Percentiles rank a stretch among this genome's conserved stretches.
Conservation (phyloP, 2,888 invertebrate genomes). For the Monopis laevigella region DNA sequence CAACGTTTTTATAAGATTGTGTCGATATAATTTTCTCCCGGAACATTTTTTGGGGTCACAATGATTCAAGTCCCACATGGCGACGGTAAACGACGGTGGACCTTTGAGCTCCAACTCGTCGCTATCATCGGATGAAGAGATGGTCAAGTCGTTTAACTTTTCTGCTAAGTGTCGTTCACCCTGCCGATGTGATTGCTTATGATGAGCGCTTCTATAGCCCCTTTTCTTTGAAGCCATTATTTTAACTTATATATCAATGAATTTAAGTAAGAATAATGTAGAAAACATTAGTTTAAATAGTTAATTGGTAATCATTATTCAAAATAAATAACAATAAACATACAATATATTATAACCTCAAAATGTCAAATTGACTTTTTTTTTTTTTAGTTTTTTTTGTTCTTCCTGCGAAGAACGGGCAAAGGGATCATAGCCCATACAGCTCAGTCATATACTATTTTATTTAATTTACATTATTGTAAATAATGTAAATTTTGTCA, state of each 20-base stretch:
- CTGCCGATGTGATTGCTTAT: slow-evolving; percentile 47
- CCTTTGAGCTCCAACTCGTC: slow-evolving; percentile 31
- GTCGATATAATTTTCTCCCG: slow-evolving; percentile 86
- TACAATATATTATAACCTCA: too few relatives aligned
- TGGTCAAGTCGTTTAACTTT: slow-evolving; percentile 40
- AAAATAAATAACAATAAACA: too few relatives aligned
- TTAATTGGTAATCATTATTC: too few relatives aligned
- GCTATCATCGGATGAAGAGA: slow-evolving; percentile 40
- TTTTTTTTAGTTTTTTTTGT: too few relatives aligned
- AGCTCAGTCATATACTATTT: too few relatives aligned
- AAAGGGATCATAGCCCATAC: too few relatives aligned
- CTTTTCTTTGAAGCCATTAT: slow-evolving; percentile 35
- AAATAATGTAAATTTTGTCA: too few relatives aligned
- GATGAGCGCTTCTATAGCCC: slow-evolving; percentile 34
- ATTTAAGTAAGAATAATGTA: too few relatives aligned
- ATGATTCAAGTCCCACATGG: slow-evolving; percentile 99
- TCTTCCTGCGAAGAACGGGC: too few relatives aligned
- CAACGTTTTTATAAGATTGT: slow-evolving; percentile 82
- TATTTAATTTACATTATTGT: too few relatives aligned
- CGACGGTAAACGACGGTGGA: slow-evolving; percentile 74
- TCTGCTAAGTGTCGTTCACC: slow-evolving; percentile 50
- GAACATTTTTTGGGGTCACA: slow-evolving; percentile 99
- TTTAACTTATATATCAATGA: not conserved
- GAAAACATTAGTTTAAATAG: too few relatives aligned
- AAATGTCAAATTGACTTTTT: too few relatives aligned